A percentile compares a stretch with the other conserved stretches of the same genome.
Conservation (phyloP, 2,113 vertebrate species). For the Ophthalmolycus amberensis region DNA sequence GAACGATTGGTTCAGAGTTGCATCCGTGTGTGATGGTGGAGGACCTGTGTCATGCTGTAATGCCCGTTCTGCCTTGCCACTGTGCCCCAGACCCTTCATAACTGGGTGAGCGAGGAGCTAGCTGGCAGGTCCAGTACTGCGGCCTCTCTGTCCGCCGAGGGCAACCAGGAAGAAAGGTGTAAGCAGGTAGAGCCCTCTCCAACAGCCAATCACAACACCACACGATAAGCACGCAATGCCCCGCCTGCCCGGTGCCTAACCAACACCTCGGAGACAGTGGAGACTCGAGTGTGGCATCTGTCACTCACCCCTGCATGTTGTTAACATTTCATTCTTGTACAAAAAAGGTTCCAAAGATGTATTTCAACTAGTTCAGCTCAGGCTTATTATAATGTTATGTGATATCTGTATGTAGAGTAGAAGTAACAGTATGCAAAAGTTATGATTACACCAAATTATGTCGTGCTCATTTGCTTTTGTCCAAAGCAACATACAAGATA, state of each 20-base stretch:
- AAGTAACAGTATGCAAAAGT: neutral
- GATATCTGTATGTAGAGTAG: neutral
- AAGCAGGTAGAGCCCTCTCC: conserved; percentile 92
- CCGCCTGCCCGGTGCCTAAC: conserved; percentile 82
- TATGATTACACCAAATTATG: neutral
- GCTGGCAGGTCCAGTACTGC: conserved; percentile 88
- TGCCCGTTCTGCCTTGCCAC: conserved; percentile 80
- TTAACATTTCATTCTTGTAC: conserved; percentile 27
- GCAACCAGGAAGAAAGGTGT: conserved; percentile 94
- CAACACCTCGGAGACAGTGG: conserved; percentile 58
- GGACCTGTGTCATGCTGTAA: conserved; percentile 51
- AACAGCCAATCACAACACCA: conserved; percentile 46
- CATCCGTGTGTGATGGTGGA: conserved; percentile 20
- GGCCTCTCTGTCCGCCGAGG: conserved; percentile 90
- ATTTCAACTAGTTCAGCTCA: neutral
- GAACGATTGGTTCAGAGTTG: neutral
- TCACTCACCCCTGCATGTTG: conserved; percentile 72
- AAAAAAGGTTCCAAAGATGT: neutral
- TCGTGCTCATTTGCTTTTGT: neutral
- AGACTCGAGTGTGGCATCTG: conserved; percentile 37
- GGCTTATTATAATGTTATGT: neutral
- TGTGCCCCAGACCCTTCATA: conserved; percentile 90
- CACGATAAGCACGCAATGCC: conserved; percentile 65
- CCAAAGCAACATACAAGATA: neutral
- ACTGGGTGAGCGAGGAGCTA: conserved; percentile 92